A percentile compares a stretch with the other conserved stretches of the same genome.
Conservation (phyloP, 2,797 vertebrate genomes). For the Gymnothorax reevesii region DNA sequence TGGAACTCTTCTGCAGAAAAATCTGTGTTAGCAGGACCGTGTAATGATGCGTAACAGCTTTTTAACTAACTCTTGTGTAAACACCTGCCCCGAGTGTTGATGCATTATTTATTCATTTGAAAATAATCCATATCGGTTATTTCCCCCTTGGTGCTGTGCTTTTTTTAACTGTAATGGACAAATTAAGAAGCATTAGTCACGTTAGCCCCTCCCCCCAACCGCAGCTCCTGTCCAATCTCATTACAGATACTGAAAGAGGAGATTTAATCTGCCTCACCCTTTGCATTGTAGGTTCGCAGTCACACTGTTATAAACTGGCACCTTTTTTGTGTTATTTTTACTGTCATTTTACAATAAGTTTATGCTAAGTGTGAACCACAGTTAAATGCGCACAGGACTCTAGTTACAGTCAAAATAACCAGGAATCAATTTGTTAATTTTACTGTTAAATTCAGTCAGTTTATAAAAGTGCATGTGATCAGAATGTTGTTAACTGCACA, state of each 20-base stretch:
- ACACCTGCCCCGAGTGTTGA: conserved; percentile 67
- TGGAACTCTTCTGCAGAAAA: conserved; percentile 68
- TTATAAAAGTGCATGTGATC: neutral
- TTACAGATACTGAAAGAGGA: neutral
- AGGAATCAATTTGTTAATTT: too few species aligned
- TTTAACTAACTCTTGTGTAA: conserved; percentile 71
- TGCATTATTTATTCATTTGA: conserved; percentile 67
- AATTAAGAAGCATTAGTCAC: conserved; percentile 49
- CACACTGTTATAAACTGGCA: too few species aligned
- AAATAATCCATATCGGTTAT: conserved; percentile 45
- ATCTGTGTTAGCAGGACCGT: conserved; percentile 61
- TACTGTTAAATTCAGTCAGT: too few species aligned
- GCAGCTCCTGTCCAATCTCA: neutral
- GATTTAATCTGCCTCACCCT: neutral
- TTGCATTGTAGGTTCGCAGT: neutral
- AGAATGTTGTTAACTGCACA: too few species aligned
- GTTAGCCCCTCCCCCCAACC: neutral
- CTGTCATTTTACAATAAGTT: too few species aligned
- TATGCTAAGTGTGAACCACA: too few species aligned
- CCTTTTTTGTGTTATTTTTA: too few species aligned
- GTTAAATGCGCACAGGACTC: too few species aligned
- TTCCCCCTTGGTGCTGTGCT: conserved; percentile 50
- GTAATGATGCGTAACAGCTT: conserved; percentile 68
- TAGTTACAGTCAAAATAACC: too few species aligned
- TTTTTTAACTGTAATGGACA: conserved; percentile 60